Percentiles rank a stretch among this genome's conserved stretches.
phyloP scores from a whole-genome alignment of 1,140 invertebrate species.

The Drosophila virilis region DNA sequence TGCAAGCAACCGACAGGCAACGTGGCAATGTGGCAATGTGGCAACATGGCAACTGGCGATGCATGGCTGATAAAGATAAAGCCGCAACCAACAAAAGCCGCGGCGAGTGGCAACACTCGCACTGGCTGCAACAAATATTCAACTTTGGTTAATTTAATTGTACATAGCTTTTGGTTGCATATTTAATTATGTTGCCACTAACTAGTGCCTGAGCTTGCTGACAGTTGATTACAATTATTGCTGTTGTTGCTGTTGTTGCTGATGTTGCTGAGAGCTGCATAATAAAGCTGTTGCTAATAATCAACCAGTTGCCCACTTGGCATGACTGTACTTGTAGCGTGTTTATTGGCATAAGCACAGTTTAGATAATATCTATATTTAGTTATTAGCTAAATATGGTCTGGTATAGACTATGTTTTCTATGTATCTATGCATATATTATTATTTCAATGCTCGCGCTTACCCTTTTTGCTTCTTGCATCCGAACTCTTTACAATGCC shows the following conservation, averaged over 20 bases:
- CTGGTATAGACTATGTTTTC: not conserved
- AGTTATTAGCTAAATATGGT: not conserved
- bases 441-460: no score
- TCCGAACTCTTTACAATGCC: no score
- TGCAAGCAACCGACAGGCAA: slow-evolving; percentile 50
- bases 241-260: not conserved
- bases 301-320: slow-evolving; percentile 9
- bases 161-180: slow-evolving; percentile 78
- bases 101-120: slow-evolving; percentile 23
- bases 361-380: slow-evolving; percentile 1
- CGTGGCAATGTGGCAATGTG: slow-evolving; percentile 13
- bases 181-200: slow-evolving; percentile 69
- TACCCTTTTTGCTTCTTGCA: no score
- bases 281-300: slow-evolving; percentile 22
- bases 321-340: slow-evolving; percentile 15
- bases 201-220: slow-evolving; percentile 14
- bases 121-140: slow-evolving; percentile 22
- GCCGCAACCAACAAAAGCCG: slow-evolving; percentile 23
- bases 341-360: not conserved
- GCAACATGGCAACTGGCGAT: slow-evolving; percentile 37
- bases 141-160: slow-evolving; percentile 73
- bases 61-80: slow-evolving; percentile 53
- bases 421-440: not conserved
- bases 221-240: slow-evolving; percentile 23
- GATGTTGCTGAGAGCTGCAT: slow-evolving; percentile 14